Evolutionary conservation across 2,888 invertebrate species (phyloP), one percentile per base, ranked within the genome.

Genomic region (Diarsia brunnea): DNA sequence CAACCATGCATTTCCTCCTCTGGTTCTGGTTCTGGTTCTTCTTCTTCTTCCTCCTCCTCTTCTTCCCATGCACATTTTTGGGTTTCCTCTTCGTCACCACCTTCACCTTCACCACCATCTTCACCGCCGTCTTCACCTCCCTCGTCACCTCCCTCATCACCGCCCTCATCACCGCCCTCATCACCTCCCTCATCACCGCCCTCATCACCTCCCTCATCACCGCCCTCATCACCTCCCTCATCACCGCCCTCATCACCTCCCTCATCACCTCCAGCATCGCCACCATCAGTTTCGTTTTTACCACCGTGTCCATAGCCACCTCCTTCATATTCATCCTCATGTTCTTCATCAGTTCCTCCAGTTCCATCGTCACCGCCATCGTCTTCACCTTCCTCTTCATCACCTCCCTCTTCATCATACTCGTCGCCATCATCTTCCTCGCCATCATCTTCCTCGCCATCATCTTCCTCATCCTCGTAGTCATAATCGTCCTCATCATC

Each of bases 161-260:
- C 66, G 0, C 66, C 66, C 0, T 51, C 61, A 0, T 73, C 72
- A 19, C 14, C 53, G 0, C 16, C 60, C 0, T 16, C n/a, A 1
- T 27, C 64, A 1, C 1, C 53, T 0, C 51, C 38, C 0, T 38
- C 24, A 0, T 47, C 47, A 0, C 43, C 71, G 0, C 14, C 63
- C 0, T 45, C 55, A 0, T 47, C 51, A 1, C 12, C 55, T 0
- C 12, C 49, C 0, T 58, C 61, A 0, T 51, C 66, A 2, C 16
- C 63, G 0, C 45, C 67, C 0, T 27, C 47, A 0, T 16, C 67
- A 4, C 8, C 71, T 0, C 45, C 65, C 0, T 16, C 63, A 0
- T n/a, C 66, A 0, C 31, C 69, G 7, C 19, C 74, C 0, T 43
- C 69, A 0, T 24, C 47, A 10, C 2, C 51, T 14, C 21, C 65